Conservation (phyloP, 2,113 vertebrate genomes). For the Cranoglanis bouderius region DNA sequence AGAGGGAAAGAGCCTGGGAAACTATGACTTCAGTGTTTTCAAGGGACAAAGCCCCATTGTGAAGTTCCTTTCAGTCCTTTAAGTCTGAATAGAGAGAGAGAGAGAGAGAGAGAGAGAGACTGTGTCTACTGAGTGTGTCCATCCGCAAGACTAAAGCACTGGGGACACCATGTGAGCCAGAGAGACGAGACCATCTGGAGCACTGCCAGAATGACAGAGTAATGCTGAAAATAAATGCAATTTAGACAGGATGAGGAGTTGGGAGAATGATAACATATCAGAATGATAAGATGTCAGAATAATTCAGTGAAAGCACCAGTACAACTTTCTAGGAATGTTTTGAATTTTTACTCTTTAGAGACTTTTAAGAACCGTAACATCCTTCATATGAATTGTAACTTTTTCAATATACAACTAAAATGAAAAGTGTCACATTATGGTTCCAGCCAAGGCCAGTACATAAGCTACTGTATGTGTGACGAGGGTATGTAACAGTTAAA, state of each 20-base stretch:
- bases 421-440: not conserved
- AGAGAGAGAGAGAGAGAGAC: not conserved
- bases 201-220: conserved; percentile 10
- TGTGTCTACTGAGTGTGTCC: conserved; percentile 2
- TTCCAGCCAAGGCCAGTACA: not conserved
- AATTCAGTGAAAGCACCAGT: not conserved
- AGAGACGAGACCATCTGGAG: conserved; percentile 38
- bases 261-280: not conserved
- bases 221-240: conserved; percentile 13
- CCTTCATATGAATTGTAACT: not conserved
- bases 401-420: not conserved
- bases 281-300: not conserved
- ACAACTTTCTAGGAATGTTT: not conserved
- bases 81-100: conserved; percentile 67
- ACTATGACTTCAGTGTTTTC: conserved; percentile 78
- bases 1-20: conserved; percentile 73
- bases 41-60: conserved; percentile 84
- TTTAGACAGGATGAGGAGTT: not conserved
- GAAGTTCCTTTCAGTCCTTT: conserved; percentile 59
- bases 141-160: conserved; percentile 27
- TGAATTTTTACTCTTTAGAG: conserved; percentile 4
- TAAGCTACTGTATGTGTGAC: conserved; percentile 10
- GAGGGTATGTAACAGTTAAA: conserved; percentile 30
- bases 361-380: not conserved
- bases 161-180: conserved; percentile 33